These are phyloP conservation scores for Sialis fuliginosa DNA, from an alignment of 2,888 invertebrate genomes.

Conservation along the genomic window DNA sequence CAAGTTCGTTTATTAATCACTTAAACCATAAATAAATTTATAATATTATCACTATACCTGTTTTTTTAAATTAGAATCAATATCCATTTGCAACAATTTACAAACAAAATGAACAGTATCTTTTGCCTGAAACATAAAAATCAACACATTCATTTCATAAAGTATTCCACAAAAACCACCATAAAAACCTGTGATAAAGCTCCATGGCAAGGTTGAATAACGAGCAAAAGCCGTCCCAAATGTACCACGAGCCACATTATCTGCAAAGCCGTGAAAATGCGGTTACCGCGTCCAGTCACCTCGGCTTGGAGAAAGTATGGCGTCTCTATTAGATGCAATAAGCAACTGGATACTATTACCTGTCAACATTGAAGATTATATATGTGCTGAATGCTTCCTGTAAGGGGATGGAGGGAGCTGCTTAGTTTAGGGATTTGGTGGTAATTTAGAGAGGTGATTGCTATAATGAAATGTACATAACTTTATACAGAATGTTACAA, in stretches of 20 bases:
- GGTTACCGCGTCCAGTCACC: slow-evolving; percentile 1
- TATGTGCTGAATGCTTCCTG: too few relatives aligned
- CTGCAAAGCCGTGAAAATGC: not conserved
- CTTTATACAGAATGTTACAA: too few relatives aligned
- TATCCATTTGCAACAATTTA: not conserved
- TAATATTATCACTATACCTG: too few relatives aligned
- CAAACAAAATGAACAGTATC: not conserved
- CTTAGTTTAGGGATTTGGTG: too few relatives aligned
- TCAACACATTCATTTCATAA: not conserved
- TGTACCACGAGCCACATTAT: slow-evolving; percentile 3
- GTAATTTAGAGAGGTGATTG: too few relatives aligned
- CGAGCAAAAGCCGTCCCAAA: not conserved
- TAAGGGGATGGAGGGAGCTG: too few relatives aligned
- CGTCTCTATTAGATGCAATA: slow-evolving; percentile 4
- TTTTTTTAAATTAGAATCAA: too few relatives aligned
- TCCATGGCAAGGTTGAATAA: slow-evolving; percentile 1
- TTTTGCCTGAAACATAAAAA: slow-evolving; percentile 3
- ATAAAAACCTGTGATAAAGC: not conserved
- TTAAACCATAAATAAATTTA: too few relatives aligned
- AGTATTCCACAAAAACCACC: too few relatives aligned
- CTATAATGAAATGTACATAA: too few relatives aligned
- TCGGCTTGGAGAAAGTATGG: slow-evolving; percentile 3
- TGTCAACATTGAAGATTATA: not conserved
- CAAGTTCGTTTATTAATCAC: too few relatives aligned
- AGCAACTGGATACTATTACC: slow-evolving; percentile 2